A percentile compares a stretch with the other conserved stretches of the same genome.
Evolutionary conservation across 1,140 invertebrate genomes (phyloP).

Genomic region (Philopotamus ludificatus): DNA sequence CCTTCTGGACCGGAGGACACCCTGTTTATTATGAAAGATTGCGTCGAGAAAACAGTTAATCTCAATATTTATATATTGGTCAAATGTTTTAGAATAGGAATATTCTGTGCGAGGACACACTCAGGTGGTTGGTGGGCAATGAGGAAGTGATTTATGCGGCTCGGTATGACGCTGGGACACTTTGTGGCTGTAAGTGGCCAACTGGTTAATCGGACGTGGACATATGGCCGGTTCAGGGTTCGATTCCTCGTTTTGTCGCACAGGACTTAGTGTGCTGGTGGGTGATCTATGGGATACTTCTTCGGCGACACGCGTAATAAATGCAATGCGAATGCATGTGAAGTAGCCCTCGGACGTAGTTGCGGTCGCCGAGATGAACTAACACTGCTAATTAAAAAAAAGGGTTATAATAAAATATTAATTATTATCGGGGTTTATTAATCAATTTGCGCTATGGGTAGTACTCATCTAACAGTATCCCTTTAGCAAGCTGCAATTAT

Average conservation of each 20-base stretch:
- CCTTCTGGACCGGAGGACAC: slow-evolving; percentile 15
- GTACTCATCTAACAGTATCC: no score
- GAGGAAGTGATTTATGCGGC: slow-evolving; percentile 27
- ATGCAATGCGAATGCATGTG: no score
- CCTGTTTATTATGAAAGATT: slow-evolving; percentile 13
- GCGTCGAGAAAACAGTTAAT: not conserved
- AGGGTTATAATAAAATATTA: no score
- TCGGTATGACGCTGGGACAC: slow-evolving; percentile 7
- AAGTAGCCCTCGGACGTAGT: no score
- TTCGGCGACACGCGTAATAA: no score
- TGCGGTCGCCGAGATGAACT: no score
- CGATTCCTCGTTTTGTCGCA: slow-evolving; percentile 11
- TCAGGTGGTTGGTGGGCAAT: slow-evolving; percentile 24
- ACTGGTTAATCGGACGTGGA: slow-evolving; percentile 27
- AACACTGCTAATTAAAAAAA: no score
- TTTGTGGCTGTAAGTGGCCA: slow-evolving; percentile 6
- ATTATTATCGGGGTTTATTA: no score
- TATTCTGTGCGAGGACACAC: slow-evolving; percentile 3
- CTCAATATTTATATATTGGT: not conserved
- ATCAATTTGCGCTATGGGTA: no score
- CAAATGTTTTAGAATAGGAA: slow-evolving; percentile 16
- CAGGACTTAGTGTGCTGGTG: no score
- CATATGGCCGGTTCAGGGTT: slow-evolving; percentile 24
- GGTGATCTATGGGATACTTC: no score
- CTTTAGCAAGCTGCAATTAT: no score